Percentiles rank a stretch among this genome's conserved stretches.
These are phyloP conservation scores for Halisarca cf. caerulea DNA, from an alignment of 37 sponge, comb jelly and placozoan genomes.

Conservation along the genomic window DNA sequence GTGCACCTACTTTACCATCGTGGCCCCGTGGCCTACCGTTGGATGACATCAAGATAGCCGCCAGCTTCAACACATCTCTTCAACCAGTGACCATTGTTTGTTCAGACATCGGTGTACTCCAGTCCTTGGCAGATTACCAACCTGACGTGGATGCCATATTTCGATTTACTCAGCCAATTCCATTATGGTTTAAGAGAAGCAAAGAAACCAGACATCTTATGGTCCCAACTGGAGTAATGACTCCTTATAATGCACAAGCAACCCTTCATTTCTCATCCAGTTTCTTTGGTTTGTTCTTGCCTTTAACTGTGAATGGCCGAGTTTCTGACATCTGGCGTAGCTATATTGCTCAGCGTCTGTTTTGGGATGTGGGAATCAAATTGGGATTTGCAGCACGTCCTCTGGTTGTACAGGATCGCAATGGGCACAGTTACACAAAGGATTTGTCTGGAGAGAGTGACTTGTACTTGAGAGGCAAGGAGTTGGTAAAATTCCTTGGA, in stretches of 20 bases:
- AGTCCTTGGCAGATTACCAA: conserved; percentile 56
- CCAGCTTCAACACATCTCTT: conserved; percentile 19
- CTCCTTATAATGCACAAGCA: conserved; percentile 68
- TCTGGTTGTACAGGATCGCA: conserved; percentile 40
- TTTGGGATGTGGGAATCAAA: conserved; percentile 41
- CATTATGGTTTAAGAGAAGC: conserved; percentile 29
- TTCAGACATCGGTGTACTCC: conserved; percentile 36
- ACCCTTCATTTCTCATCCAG: conserved; percentile 25
- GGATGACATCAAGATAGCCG: conserved; percentile 26
- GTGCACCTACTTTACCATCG: conserved; percentile 43
- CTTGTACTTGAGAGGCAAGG: conserved; percentile 44
- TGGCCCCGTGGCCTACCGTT: conserved; percentile 69
- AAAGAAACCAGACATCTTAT: conserved; percentile 17
- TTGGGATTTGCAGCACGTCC: conserved; percentile 31
- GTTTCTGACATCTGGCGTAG: conserved; percentile 70
- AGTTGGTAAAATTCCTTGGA: conserved; percentile 36
- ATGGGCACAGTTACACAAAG: conserved; percentile 30
- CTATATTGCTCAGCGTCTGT: conserved; percentile 44
- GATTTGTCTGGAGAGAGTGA: conserved; percentile 44
- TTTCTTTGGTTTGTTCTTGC: conserved; percentile 48
- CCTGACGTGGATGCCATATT: conserved; percentile 76
- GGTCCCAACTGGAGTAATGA: conserved; percentile 26
- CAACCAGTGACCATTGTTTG: not conserved
- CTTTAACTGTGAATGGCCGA: conserved; percentile 38
- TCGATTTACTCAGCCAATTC: conserved; percentile 49